Percentiles rank a stretch among this genome's conserved stretches.
phyloP scores from a whole-genome alignment of 1,140 invertebrate species.

The Nasonia longicornis region DNA sequence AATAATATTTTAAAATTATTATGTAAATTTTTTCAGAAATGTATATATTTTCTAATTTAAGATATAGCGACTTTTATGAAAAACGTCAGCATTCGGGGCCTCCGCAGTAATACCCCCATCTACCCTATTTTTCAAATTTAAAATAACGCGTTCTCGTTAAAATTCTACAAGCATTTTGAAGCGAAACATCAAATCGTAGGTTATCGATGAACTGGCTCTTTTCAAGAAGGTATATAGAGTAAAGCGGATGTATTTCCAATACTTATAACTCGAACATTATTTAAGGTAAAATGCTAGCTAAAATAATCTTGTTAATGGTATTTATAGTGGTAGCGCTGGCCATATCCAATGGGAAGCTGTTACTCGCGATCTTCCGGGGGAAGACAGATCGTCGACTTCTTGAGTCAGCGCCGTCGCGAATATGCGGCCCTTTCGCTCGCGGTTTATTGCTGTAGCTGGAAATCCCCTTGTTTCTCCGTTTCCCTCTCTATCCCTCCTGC shows the following conservation, averaged over 20 bases:
- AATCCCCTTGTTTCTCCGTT: background rate
- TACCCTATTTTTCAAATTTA: background rate
- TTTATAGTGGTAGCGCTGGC: too few relatives aligned
- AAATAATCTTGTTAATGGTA: too few relatives aligned
- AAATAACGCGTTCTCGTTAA: slow-evolving; percentile 4
- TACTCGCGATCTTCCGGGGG: background rate
- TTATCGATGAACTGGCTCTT: too few relatives aligned
- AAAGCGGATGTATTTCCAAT: too few relatives aligned
- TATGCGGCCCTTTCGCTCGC: background rate
- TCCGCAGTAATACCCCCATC: too few relatives aligned
- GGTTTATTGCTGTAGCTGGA: slow-evolving; percentile 26
- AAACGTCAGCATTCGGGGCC: too few relatives aligned
- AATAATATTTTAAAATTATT: too few relatives aligned
- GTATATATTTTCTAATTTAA: too few relatives aligned
- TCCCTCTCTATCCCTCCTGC: background rate
- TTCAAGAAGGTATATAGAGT: too few relatives aligned
- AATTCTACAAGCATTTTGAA: background rate
- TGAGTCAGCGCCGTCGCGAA: background rate
- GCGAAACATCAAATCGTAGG: too few relatives aligned
- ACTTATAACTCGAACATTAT: background rate
- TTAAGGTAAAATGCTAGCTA: background rate
- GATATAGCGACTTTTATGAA: too few relatives aligned
- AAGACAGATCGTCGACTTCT: background rate
- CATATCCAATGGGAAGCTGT: background rate
- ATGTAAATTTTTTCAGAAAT: too few relatives aligned